Evolutionary conservation across 2,113 vertebrate genomes (phyloP).

Genomic region (Alexandromys fortis): DNA sequence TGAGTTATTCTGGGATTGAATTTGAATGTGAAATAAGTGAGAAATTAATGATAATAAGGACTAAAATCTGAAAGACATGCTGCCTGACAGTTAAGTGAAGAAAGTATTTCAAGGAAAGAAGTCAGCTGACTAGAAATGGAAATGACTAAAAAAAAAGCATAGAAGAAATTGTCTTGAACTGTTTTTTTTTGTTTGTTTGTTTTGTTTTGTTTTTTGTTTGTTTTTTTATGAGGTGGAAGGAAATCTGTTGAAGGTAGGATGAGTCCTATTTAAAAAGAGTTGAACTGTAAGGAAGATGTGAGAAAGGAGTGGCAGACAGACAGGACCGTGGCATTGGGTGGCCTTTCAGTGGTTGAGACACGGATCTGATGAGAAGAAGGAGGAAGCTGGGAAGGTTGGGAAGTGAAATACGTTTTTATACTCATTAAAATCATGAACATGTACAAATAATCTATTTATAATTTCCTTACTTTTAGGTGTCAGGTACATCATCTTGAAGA

Average conservation of each 20-base stretch:
- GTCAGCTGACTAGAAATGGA: background rate
- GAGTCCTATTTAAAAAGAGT: background rate
- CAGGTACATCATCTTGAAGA: conserved; percentile 94
- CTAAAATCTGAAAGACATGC: background rate
- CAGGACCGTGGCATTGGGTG: background rate
- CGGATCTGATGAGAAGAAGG: background rate
- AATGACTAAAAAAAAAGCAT: background rate
- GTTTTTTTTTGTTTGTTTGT: background rate
- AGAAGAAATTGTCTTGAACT: conserved; percentile 20
- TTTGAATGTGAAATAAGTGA: background rate
- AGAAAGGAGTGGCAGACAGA: background rate
- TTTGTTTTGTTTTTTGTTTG: conserved; percentile 4
- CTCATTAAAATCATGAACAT: conserved; percentile 3
- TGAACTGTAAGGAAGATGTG: background rate
- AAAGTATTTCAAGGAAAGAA: background rate
- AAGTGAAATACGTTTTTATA: background rate
- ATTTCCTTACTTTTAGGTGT: conserved; percentile 87
- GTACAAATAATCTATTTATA: background rate
- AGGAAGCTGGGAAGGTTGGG: background rate
- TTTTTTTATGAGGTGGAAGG: background rate
- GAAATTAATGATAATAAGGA: background rate
- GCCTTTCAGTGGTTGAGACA: background rate
- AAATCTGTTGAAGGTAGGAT: background rate
- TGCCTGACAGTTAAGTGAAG: background rate
- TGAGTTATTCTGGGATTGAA: background rate